Percentiles rank a stretch among this genome's conserved stretches.
Evolutionary conservation across 1,140 invertebrate species (phyloP).

Genomic region (Adoxophyes honmai): DNA sequence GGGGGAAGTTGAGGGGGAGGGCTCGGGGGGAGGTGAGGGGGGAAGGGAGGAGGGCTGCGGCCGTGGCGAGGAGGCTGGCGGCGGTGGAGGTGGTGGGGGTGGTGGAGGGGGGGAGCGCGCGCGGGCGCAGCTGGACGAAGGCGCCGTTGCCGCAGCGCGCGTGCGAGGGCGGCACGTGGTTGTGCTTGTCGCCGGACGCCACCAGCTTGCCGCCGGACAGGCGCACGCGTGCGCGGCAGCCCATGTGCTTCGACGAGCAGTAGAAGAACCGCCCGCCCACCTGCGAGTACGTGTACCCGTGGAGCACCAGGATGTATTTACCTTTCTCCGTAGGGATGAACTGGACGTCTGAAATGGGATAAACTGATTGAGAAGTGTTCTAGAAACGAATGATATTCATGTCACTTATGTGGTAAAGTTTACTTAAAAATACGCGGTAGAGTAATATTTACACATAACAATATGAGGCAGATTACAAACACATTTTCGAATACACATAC

Average conservation of each 20-base stretch:
- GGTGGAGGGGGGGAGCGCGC: slow-evolving; percentile 17
- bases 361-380: no score
- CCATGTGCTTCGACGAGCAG: slow-evolving; percentile 70
- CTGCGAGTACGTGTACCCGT: slow-evolving; percentile 69
- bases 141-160: slow-evolving; percentile 66
- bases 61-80: slow-evolving; percentile 24
- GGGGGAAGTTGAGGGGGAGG: slow-evolving; percentile 55
- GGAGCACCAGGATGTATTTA: slow-evolving; percentile 66
- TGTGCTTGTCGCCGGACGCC: slow-evolving; percentile 56
- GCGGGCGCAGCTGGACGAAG: slow-evolving; percentile 60
- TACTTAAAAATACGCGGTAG: no score
- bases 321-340: slow-evolving; percentile 71
- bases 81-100: slow-evolving; percentile 15
- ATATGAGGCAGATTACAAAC: no score
- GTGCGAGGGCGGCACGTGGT: slow-evolving; percentile 64
- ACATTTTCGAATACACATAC: no score
- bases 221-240: slow-evolving; percentile 58
- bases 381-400: no score
- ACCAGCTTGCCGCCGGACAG: slow-evolving; percentile 55
- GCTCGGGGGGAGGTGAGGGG: slow-evolving; percentile 47
- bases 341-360: slow-evolving; percentile 51
- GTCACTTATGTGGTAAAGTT: no score
- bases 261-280: slow-evolving; percentile 70
- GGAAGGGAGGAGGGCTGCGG: slow-evolving; percentile 42
- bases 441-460: no score